phyloP scores from a whole-genome alignment of 2,888 invertebrate species.

The Agrochola lota region DNA sequence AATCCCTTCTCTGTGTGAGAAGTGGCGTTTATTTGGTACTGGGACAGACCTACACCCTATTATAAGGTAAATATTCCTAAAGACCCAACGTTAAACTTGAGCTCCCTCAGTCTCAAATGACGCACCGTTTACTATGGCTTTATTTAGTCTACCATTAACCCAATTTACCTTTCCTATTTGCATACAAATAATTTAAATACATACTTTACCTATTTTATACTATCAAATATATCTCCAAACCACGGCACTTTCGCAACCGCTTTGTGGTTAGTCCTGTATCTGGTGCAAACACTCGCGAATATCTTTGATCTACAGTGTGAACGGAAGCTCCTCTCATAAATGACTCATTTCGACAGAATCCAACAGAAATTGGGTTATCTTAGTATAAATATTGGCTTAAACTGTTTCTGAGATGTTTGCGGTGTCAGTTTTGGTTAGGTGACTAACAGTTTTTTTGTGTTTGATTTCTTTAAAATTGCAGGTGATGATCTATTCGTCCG shows the following conservation, averaged over 20 bases:
- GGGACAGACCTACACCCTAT: too few species aligned
- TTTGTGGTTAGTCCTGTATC: constrained; percentile 24
- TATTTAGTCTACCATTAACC: constrained; percentile 1
- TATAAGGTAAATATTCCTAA: not conserved
- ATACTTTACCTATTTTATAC: not conserved
- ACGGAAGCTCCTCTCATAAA: constrained; percentile 61
- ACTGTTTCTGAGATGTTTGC: constrained; percentile 18
- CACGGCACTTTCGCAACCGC: constrained; percentile 16
- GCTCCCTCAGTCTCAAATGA: not conserved
- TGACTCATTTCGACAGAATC: constrained; percentile 56
- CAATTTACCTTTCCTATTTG: not conserved
- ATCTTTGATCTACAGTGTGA: constrained; percentile 53
- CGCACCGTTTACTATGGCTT: not conserved
- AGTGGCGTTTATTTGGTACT: not conserved
- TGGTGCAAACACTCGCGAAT: constrained; percentile 41
- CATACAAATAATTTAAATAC: not conserved
- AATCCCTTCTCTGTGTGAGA: too few species aligned
- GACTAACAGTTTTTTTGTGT: constrained; percentile 10
- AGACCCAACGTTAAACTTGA: not conserved
- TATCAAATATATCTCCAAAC: not conserved
- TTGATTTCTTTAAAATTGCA: not conserved
- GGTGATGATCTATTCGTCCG: not conserved
- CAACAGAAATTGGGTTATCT: constrained; percentile 67
- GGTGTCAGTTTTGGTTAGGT: not conserved
- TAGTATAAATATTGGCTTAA: constrained; percentile 58